Evolutionary conservation across 2,113 vertebrate genomes (phyloP), one percentile per base, ranked within the genome.

Genomic region (Coregonus clupeaformis): DNA sequence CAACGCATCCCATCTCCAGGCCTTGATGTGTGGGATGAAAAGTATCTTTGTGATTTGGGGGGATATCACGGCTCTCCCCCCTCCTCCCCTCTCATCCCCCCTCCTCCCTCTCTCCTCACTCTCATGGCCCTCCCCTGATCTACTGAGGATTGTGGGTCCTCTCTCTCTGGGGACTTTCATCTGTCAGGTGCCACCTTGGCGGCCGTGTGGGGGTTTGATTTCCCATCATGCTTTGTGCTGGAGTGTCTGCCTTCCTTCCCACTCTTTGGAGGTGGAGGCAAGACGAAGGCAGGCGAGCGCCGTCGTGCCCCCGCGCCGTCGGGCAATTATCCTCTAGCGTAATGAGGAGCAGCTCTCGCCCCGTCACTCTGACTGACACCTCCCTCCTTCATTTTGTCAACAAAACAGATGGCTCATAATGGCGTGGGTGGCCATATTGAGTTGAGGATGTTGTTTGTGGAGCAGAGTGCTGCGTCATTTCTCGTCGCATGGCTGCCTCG

Each of bases 381-480:
- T 92, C 91, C 90, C 92, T 91, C 89, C 91, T 91, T 92, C 92
- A 91, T 92, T 7, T 93, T 93, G 91, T 93, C 92, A 92, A 93
- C 90, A 93, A 92, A 93, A 92, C 92, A 91, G 91, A 92, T 82
- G 90, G 84, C 90, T 90, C 47, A 49, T 65, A 11, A 29, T 65
- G 88, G 90, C 89, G 88, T 91, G 92, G 91, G 91, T 88, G 91
- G 91, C 90, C 91, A 89, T 90, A 88, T 91, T 91, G 91, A 93
- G 92, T 88, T 81, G 87, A 90, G 91, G 89, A 90, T 90, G 79
- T 74, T 36, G 63, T 89, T 85, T 86, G 82, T 68, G 84, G 85
- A 89, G 86, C 86, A 83, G 72, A 77, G 87, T 82, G 36, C 87
- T 84, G 85, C 78, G 87, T 84, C 75, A 78, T 84, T 81, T 83